Conservation (phyloP, 2,888 invertebrate genomes). For the Eupithecia centaureata region DNA sequence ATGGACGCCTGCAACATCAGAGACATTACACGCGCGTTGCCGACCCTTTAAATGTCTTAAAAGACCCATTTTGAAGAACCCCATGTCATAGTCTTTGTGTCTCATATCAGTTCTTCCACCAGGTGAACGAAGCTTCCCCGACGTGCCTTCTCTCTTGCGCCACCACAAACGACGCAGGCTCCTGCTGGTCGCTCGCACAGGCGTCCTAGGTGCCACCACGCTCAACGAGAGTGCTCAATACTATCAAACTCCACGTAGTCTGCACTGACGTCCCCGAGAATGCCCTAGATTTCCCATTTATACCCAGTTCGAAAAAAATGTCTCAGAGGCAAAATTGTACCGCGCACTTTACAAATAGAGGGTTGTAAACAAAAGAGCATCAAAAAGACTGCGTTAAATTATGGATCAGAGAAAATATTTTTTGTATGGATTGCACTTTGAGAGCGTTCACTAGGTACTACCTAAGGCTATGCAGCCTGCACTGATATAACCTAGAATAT, state of each 20-base stretch:
- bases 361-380: not conserved
- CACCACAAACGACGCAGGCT: constrained; percentile 82
- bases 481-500: not conserved
- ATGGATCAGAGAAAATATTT: too few species aligned
- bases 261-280: constrained; percentile 51
- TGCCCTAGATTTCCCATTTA: too few species aligned
- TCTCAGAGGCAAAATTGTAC: not conserved
- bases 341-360: too few species aligned
- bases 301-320: not conserved
- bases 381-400: too few species aligned
- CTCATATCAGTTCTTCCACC: not conserved
- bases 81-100: too few species aligned
- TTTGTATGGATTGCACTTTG: too few species aligned
- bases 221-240: constrained; percentile 74
- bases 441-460: not conserved
- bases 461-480: not conserved
- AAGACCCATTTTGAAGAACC: too few species aligned
- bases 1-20: too few species aligned
- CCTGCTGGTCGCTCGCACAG: constrained; percentile 79
- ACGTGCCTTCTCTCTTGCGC: constrained; percentile 79
- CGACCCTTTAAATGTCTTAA: too few species aligned
- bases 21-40: too few species aligned
- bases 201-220: constrained; percentile 78
- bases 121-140: constrained; percentile 77
- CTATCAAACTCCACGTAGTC: constrained; percentile 72